These are phyloP conservation scores for Mimachlamys varia DNA, from an alignment of 2,888 invertebrate genomes.

Conservation along the genomic window DNA sequence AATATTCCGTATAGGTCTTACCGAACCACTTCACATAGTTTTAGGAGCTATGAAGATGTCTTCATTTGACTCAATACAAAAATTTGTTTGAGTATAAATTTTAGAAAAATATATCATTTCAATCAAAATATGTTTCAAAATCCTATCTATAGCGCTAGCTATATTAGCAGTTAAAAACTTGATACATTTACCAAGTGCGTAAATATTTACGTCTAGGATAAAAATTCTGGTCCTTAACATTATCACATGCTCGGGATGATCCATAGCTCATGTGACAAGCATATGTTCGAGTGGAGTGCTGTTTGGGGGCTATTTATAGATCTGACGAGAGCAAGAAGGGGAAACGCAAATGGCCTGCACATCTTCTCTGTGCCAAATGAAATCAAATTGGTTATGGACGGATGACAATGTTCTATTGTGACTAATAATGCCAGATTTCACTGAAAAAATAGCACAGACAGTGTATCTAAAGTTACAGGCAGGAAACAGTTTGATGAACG, in stretches of 20 bases:
- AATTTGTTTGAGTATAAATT: too few species aligned
- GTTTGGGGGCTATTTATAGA: neutral
- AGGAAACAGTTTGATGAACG: neutral
- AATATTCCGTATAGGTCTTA: too few species aligned
- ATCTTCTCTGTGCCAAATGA: neutral
- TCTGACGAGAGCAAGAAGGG: neutral
- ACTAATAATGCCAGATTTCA: slow-evolving; percentile 34
- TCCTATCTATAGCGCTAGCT: too few species aligned
- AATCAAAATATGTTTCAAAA: too few species aligned
- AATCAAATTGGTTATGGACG: slow-evolving; percentile 21
- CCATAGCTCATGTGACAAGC: neutral
- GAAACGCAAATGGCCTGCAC: neutral
- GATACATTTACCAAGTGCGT: neutral
- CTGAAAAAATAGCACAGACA: slow-evolving; percentile 9
- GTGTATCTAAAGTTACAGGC: neutral
- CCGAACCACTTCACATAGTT: neutral
- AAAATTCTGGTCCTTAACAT: neutral
- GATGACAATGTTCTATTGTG: neutral
- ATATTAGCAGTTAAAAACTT: too few species aligned
- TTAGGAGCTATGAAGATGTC: too few species aligned
- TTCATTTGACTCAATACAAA: too few species aligned
- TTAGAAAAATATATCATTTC: too few species aligned
- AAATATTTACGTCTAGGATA: neutral
- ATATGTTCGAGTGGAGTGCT: neutral
- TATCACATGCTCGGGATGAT: neutral